Percentiles rank a stretch among this genome's conserved stretches.
Evolutionary conservation across 2,113 vertebrate genomes (phyloP).

Genomic region (Atherinomorus stipes): DNA sequence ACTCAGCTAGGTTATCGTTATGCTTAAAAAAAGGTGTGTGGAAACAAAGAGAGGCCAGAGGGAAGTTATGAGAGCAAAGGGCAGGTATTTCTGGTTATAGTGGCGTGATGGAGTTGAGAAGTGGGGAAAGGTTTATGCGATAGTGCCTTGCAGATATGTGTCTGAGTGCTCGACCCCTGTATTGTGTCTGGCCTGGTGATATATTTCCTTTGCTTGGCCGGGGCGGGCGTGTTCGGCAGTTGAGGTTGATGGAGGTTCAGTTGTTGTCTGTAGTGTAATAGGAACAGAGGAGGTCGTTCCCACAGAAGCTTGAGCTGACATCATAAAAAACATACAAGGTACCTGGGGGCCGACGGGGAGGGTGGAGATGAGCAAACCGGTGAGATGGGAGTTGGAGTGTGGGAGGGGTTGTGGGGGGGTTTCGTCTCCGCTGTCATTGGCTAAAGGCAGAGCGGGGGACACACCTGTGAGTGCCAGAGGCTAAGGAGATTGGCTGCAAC

Average conservation of each 20-base stretch:
- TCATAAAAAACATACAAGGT: slow-evolving; percentile 82
- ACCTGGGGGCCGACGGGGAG: slow-evolving; percentile 71
- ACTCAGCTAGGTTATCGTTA: slow-evolving; percentile 51
- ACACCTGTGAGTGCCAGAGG: slow-evolving; percentile 90
- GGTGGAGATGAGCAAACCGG: slow-evolving; percentile 62
- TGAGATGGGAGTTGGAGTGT: slow-evolving; percentile 39
- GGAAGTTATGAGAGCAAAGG: slow-evolving; percentile 70
- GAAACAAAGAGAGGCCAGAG: slow-evolving; percentile 47
- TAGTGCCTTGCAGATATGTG: slow-evolving; percentile 28
- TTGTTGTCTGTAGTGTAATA: slow-evolving; percentile 66
- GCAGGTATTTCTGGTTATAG: slow-evolving; percentile 73
- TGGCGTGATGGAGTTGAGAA: slow-evolving; percentile 22
- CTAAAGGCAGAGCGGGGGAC: slow-evolving; percentile 85
- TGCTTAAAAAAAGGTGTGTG: slow-evolving; percentile 66
- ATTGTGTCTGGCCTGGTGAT: neutral
- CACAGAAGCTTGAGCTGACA: slow-evolving; percentile 81
- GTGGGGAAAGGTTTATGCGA: slow-evolving; percentile 55
- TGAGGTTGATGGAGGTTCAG: slow-evolving; percentile 56
- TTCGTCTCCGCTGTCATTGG: slow-evolving; percentile 67
- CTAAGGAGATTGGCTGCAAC: slow-evolving; percentile 88
- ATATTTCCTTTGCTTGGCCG: slow-evolving; percentile 12
- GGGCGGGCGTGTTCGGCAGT: slow-evolving; percentile 51
- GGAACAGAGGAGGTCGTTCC: slow-evolving; percentile 76
- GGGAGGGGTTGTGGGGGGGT: slow-evolving; percentile 11
- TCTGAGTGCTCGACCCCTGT: neutral